Conservation (phyloP, 2,113 vertebrate species). For the Onychostoma macrolepis region DNA sequence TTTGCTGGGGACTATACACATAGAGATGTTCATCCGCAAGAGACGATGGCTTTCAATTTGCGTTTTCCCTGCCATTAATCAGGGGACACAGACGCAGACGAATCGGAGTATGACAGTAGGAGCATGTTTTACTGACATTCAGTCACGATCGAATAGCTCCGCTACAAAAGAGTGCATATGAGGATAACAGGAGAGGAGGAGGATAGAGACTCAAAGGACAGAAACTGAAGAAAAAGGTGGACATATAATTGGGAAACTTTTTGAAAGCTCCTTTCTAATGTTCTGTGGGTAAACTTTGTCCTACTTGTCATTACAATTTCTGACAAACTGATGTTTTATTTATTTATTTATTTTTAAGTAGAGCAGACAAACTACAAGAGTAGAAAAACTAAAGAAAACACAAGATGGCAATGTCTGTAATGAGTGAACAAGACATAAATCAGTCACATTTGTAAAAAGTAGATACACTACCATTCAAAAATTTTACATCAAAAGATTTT, state of each 20-base stretch:
- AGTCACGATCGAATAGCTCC: neutral
- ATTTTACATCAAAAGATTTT: neutral
- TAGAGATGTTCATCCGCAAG: neutral
- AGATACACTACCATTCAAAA: neutral
- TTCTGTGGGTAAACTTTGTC: slow-evolving; percentile 6
- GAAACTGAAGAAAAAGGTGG: neutral
- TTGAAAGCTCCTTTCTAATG: neutral
- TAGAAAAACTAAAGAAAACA: neutral
- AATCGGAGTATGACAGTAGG: neutral
- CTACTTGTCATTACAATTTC: neutral
- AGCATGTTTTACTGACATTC: slow-evolving; percentile 12
- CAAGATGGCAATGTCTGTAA: neutral
- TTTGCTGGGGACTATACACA: slow-evolving; percentile 16
- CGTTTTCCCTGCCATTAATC: neutral
- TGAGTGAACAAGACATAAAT: neutral
- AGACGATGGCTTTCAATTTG: slow-evolving; percentile 6
- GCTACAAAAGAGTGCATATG: neutral
- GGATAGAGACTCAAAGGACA: neutral
- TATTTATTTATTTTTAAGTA: neutral
- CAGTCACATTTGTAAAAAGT: neutral
- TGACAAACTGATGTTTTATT: neutral
- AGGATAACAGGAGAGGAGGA: slow-evolving; percentile 12
- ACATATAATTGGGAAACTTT: slow-evolving; percentile 2
- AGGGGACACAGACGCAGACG: neutral
- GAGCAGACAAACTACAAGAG: neutral